Percentiles rank a stretch among this genome's conserved stretches.
Conservation (phyloP, 2,888 invertebrate species). For the Cephonodes hylas region DNA sequence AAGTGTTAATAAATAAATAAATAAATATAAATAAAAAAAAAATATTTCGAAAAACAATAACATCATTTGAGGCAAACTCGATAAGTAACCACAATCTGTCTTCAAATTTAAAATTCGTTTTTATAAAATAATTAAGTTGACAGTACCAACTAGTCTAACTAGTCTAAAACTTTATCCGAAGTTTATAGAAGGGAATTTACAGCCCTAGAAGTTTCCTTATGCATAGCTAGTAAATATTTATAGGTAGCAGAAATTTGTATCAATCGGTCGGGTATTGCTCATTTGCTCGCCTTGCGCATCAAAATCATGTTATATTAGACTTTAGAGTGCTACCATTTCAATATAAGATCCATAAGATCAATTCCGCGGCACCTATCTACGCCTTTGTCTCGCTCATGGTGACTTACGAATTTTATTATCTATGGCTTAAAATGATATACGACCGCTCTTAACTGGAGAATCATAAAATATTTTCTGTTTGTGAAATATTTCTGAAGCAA, state of each 20-base stretch:
- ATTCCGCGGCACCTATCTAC: conserved; percentile 38
- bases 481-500: conserved; percentile 81
- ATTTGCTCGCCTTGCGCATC: not conserved
- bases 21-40: too few relatives aligned
- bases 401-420: conserved; percentile 80
- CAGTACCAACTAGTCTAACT: too few relatives aligned
- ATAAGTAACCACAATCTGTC: too few relatives aligned
- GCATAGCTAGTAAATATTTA: too few relatives aligned
- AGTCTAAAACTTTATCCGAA: too few relatives aligned
- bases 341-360: conserved; percentile 7
- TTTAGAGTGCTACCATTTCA: conserved; percentile 3
- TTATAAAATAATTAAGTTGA: too few relatives aligned
- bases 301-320: not conserved
- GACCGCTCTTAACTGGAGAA: conserved; percentile 78
- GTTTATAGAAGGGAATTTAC: too few relatives aligned
- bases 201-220: too few relatives aligned
- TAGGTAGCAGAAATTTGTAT: not conserved
- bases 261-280: not conserved
- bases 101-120: too few relatives aligned
- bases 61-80: too few relatives aligned
- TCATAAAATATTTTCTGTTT: conserved; percentile 82
- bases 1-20: too few relatives aligned
- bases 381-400: conserved; percentile 70
- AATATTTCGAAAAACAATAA: too few relatives aligned
- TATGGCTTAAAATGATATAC: conserved; percentile 81